phyloP scores from a whole-genome alignment of 2,797 vertebrate genomes.

The Ibycter americanus region DNA sequence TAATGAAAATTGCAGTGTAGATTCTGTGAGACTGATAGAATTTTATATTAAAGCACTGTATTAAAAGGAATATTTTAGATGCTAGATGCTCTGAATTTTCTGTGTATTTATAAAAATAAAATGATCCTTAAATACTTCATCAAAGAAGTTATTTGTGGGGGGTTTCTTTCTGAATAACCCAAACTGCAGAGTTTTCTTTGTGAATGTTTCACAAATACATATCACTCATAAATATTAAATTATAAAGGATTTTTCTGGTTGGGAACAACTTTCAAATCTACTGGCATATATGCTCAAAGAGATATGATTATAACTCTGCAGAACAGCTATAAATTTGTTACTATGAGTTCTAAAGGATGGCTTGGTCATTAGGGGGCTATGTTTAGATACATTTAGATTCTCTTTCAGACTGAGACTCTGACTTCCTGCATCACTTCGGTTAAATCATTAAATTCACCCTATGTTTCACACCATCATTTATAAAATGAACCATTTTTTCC shows the following conservation, averaged over 20 bases:
- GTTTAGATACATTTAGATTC: background rate
- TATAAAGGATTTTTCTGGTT: conserved; percentile 45
- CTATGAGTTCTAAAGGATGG: background rate
- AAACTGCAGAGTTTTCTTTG: conserved; percentile 41
- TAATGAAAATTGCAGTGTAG: conserved; percentile 22
- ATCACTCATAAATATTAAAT: conserved; percentile 56
- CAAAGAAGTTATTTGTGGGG: conserved; percentile 59
- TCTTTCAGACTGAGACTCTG: background rate
- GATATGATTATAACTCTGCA: background rate
- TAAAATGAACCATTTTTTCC: background rate
- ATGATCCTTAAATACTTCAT: conserved; percentile 69
- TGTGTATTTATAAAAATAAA: conserved; percentile 69
- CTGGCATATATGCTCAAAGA: background rate
- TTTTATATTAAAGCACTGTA: conserved; percentile 60
- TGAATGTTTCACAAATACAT: conserved; percentile 44
- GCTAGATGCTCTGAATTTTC: conserved; percentile 55
- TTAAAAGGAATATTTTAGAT: conserved; percentile 67
- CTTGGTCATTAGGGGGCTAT: background rate
- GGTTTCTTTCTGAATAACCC: conserved; percentile 36
- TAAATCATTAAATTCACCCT: conserved; percentile 1
- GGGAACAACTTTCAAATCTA: conserved; percentile 43
- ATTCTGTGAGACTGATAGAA: conserved; percentile 47
- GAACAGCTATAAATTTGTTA: background rate
- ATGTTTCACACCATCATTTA: background rate
- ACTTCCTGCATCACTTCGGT: background rate